Evolutionary conservation across 2,888 invertebrate genomes (phyloP).

Genomic region (Myopa tessellatipennis): DNA sequence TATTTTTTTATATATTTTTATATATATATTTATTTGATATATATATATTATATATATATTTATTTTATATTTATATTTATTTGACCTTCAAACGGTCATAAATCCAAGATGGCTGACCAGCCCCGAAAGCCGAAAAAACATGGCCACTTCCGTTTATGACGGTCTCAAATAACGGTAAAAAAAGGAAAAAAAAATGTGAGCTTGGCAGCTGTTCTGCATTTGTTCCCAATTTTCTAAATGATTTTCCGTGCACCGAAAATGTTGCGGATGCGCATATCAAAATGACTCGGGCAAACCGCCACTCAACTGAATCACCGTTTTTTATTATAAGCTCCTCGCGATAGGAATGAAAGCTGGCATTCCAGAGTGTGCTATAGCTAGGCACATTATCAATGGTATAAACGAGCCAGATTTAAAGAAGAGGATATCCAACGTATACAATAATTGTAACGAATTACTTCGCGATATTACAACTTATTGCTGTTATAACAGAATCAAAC

Average conservation of each 20-base stretch:
- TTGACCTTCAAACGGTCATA: no score
- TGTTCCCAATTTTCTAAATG: not conserved
- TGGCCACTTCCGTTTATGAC: no score
- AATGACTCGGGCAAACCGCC: constrained; percentile 36
- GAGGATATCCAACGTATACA: constrained; percentile 38
- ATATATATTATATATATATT: no score
- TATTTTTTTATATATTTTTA: no score
- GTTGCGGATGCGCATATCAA: constrained; percentile 40
- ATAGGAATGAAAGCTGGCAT: not conserved
- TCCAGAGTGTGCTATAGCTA: constrained; percentile 5
- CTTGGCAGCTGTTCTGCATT: no score
- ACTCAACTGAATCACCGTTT: constrained; percentile 23
- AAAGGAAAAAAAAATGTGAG: no score
- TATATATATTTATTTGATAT: no score
- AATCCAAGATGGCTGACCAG: no score
- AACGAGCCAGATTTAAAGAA: constrained; percentile 15
- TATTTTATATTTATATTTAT: no score
- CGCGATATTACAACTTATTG: constrained; percentile 39
- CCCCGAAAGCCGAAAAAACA: no score
- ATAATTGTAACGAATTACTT: constrained; percentile 34
- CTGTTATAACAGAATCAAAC: constrained; percentile 36
- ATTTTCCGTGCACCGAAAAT: constrained; percentile 37
- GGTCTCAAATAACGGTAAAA: no score
- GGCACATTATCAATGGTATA: constrained; percentile 27
- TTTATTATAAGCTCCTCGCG: constrained; percentile 9